A percentile compares a stretch with the other conserved stretches of the same genome.
phyloP scores from a whole-genome alignment of 30 jellyfish, hydroid and myxozoan genomes.

The Chrysaora quinquecirrha region DNA sequence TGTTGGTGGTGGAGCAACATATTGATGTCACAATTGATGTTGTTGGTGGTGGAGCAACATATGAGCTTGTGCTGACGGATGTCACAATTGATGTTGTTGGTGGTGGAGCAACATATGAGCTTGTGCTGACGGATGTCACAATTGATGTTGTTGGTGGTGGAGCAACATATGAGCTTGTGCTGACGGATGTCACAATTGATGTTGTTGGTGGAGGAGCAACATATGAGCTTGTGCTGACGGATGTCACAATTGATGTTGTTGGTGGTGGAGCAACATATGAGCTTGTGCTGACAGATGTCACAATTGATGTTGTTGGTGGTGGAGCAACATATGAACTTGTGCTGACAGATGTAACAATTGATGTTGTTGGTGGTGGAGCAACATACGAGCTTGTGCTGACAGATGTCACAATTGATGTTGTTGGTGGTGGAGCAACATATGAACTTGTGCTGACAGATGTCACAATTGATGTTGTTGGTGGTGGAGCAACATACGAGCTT shows the following conservation, averaged over 20 bases:
- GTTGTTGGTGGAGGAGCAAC: neutral
- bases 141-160: slow-evolving; percentile 1
- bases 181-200: neutral
- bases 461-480: neutral
- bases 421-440: slow-evolving; percentile 4
- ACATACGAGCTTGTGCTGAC: slow-evolving; percentile 6
- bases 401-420: slow-evolving; percentile 14
- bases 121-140: slow-evolving; percentile 4
- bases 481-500: neutral
- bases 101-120: slow-evolving; percentile 10
- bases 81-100: neutral
- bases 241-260: slow-evolving; percentile 3
- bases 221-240: neutral
- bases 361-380: slow-evolving; percentile 17
- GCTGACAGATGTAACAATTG: neutral
- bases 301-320: slow-evolving; percentile 4
- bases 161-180: neutral
- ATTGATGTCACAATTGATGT: slow-evolving; percentile 3
- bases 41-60: slow-evolving; percentile 26
- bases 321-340: slow-evolving; percentile 14
- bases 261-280: slow-evolving; percentile 23
- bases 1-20: slow-evolving; percentile 3
- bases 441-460: slow-evolving; percentile 22
- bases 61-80: slow-evolving; percentile 13
- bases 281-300: slow-evolving; percentile 1